phyloP scores from a whole-genome alignment of 1,140 invertebrate genomes.

The Pogonognathellus flavescens region DNA sequence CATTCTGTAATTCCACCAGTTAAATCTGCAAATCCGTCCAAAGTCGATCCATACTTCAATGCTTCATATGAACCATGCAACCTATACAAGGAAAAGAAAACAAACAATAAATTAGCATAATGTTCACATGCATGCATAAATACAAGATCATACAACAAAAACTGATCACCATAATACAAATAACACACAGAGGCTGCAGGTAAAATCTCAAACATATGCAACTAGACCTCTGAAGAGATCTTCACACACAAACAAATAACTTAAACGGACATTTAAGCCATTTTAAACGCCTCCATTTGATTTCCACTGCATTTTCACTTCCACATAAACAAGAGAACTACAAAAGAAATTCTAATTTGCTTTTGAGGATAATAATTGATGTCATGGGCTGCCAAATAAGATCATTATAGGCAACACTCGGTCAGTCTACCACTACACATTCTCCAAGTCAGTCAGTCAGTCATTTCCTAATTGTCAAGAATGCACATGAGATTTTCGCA shows the following conservation, averaged over 20 bases:
- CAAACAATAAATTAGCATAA: conserved; percentile 45
- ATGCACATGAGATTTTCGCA: background rate
- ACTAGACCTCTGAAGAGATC: background rate
- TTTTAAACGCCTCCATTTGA: conserved; percentile 29
- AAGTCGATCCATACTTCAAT: conserved; percentile 88
- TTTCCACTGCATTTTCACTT: background rate
- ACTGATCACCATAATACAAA: background rate
- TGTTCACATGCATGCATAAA: conserved; percentile 6
- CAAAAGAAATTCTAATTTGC: conserved; percentile 33
- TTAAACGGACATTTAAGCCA: conserved; percentile 38
- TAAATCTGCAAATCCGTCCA: conserved; percentile 89
- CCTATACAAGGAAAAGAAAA: conserved; percentile 73
- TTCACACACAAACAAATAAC: conserved; percentile 22
- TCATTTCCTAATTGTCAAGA: background rate
- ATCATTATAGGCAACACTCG: conserved; percentile 14
- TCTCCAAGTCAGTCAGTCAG: background rate
- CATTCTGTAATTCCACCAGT: conserved; percentile 90
- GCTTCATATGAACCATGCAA: conserved; percentile 98
- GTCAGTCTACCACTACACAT: background rate
- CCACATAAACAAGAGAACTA: conserved; percentile 28
- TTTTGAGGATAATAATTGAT: conserved; percentile 10
- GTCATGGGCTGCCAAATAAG: background rate
- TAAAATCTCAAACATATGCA: no score
- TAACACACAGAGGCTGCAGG: background rate
- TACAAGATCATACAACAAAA: background rate